Evolutionary conservation across 2,888 invertebrate species (phyloP), one percentile per base, ranked within the genome.

Genomic region (Caenorhabditis auriculariae): DNA sequence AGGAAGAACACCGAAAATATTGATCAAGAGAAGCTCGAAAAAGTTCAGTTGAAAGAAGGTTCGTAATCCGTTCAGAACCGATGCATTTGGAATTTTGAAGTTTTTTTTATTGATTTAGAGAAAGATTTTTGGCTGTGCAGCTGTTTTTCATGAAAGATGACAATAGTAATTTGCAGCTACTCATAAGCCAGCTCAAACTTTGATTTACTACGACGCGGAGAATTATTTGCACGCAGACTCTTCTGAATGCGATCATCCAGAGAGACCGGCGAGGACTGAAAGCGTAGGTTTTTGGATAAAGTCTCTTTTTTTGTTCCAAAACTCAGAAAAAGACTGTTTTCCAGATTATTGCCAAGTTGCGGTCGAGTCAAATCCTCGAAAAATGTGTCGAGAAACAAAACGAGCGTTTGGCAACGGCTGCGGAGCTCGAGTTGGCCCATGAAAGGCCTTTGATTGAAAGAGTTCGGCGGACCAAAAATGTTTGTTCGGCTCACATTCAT

Each of bases 361-460:
- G 39, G 29, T 50, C 46, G 7, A 45, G 52, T 21, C 51, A 54
- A 26, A n/a, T 60, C 7, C 9, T 54, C 12, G 51, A 55, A 3
- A 32, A 49, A 26, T 64, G 63, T 50, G 15, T 44, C 1, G 49
- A 54, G 24, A 37, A 53, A 48, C 55, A 59, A 12, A 43, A 51
- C 19, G 47, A 51, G 4, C 12, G 65, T n/a, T 1, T 26, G 7
- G 61, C 60, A 3, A 54, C 49, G 1, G 49, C 57, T n/a, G 61
- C 56, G 7, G 56, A 60, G 42, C 58, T 69, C 37, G 39, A 54
- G 37, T 9, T 51, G 37, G 60, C 57, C 45, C 71, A 71, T 32
- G 59, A 51, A 4, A 21, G 32, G n/a, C 50, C 42, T 5, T 41
- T 58, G 19, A 27, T 62, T 17, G 43, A 54, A 23, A 32, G 24